A percentile compares a stretch with the other conserved stretches of the same genome.
phyloP scores from a whole-genome alignment of 2,888 invertebrate genomes.

The Drosophila pegasa region DNA sequence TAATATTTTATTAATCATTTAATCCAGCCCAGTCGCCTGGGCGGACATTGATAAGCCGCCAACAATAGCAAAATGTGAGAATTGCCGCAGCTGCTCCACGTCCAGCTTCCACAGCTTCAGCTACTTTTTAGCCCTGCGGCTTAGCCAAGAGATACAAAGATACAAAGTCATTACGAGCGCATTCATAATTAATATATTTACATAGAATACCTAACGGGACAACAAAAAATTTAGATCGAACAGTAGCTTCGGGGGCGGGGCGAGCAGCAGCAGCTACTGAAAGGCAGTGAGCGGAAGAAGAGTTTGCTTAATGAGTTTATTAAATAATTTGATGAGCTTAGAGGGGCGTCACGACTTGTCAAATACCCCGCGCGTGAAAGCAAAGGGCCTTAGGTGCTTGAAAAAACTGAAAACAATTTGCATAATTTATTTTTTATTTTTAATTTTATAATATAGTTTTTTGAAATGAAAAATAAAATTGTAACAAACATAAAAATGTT shows the following conservation, averaged over 20 bases:
- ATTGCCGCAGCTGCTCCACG: constrained; percentile 52
- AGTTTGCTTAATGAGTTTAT: constrained; percentile 53
- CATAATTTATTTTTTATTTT: no score
- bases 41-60: constrained; percentile 46
- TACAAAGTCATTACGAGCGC: constrained; percentile 71
- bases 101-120: constrained; percentile 5
- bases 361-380: constrained; percentile 20
- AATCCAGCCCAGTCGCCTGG: constrained; percentile 42
- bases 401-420: no score
- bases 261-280: neutral
- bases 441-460: no score
- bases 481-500: neutral
- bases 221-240: neutral
- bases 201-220: constrained; percentile 18
- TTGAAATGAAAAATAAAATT: neutral
- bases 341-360: neutral
- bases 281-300: constrained; percentile 48
- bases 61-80: constrained; percentile 55
- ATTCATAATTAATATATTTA: constrained; percentile 75
- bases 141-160: constrained; percentile 67
- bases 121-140: constrained; percentile 20
- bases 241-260: neutral
- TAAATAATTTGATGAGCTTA: constrained; percentile 7
- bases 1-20: constrained; percentile 74
- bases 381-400: neutral